Evolutionary conservation across 1,140 invertebrate species (phyloP), one percentile per base, ranked within the genome.

Genomic region (Diorhabda carinulata): DNA sequence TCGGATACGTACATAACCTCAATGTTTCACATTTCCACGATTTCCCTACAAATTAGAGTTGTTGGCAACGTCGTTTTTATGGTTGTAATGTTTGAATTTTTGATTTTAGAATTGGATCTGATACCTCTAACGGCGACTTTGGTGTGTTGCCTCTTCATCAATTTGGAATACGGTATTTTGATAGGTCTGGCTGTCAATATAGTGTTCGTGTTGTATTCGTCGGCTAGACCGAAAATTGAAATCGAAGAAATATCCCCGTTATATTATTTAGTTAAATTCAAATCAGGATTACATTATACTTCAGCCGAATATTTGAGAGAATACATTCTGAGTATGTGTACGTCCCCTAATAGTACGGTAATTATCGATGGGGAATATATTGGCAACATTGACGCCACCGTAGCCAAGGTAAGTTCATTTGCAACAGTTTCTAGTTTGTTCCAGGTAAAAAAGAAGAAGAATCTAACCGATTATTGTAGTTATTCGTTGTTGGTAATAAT

Each of bases 161-260:
- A 89, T 69, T 78, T 91, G n/a, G 89, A 92, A 80, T 90, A 88
- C 78, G 91, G 91, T 9, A 91, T 93, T 77, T 76, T 91, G 3
- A 83, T 88, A 69, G 91, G 91, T 3, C 88, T 91, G 64, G 82
- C 78, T 4, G 79, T 88, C 10, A 91, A 90, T 77, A 73, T 92
- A 9, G 70, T 89, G 3, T 84, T 91, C 68, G 78, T 92, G 56
- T 79, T 93, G 41, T 91, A 91, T 77, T 83, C 86, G 44, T 83
- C 86, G 63, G 88, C 90, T 0, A 81, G 88, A 71, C 90, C 91
- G 2, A 84, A 84, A 75, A 77, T 82, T 10, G 76, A 66, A 40
- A 75, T 84, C 59, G 73, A 77, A 57, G 74, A 77, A 57, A 69
- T 82, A 5, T 57, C 69, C 8, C 67, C 64, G 47, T 69, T 58